Evolutionary conservation across 2,113 vertebrate species (phyloP), one percentile per base, ranked within the genome.

Genomic region (Orientallactaga bullata): DNA sequence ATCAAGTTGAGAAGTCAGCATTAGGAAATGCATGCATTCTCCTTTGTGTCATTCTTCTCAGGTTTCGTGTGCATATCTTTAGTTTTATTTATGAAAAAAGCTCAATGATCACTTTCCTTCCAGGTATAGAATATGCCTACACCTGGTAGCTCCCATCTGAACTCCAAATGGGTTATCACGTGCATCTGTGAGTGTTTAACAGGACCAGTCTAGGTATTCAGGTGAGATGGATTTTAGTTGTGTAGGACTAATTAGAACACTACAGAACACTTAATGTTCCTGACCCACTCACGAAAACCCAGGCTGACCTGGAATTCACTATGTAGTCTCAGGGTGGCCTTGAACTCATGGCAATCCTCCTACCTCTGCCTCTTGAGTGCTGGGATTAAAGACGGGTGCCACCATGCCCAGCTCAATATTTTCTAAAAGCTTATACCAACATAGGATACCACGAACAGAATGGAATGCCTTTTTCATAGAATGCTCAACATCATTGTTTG

Each of bases 81-180:
- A 60, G 42, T 89, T 65, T 91, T 66, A 91, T 8, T 76, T 24
- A 72, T 90, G 60, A 47, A 47, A 8, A 84, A 51, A 47, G 32
- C 93, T 11, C 51, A 71, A 35, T n/a, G 21, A 95, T 17, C 30
- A 39, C 51, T 66, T 81, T 79, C 77, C 69, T 87, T 74, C 72
- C 0, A 78, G 9, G 24, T 35, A 68, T 26, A 87, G 65, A 89
- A 77, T 20, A 37, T 3, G 24, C 73, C 73, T 47, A 47, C 32
- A 81, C 91, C 69, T 71, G n/a, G 89, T 35, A 94, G 88, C 24
- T 71, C 51, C 77, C 80, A 17, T 42, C 39, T 93, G 60, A 73
- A 81, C n/a, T 81, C 39, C 21, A 84, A 83, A 93, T 71, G 42
- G 42, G 42, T 15, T 85, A 80, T 65, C 23, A 20, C 0, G 3